Evolutionary conservation across 2,113 vertebrate species (phyloP).

Genomic region (Lamprologus sp.): DNA sequence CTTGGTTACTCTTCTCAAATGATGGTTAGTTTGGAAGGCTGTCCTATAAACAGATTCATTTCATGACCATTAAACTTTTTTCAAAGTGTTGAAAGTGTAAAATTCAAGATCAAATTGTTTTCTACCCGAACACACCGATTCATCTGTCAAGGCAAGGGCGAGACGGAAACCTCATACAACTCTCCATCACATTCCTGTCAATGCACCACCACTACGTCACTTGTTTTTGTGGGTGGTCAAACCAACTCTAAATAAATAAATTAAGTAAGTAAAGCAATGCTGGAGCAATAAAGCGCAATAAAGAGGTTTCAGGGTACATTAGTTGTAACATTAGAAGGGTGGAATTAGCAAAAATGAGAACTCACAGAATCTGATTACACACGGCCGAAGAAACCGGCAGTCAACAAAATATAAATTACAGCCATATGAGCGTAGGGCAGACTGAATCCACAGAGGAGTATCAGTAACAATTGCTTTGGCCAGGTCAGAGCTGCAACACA

Average conservation of each 20-base stretch:
- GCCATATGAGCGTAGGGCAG: constrained; percentile 45
- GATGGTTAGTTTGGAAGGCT: not conserved
- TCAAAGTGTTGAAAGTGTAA: constrained; percentile 8
- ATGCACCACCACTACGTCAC: constrained; percentile 44
- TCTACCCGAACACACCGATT: not conserved
- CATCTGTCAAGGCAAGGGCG: not conserved
- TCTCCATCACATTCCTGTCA: constrained; percentile 29
- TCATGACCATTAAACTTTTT: not conserved
- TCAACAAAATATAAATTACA: constrained; percentile 75
- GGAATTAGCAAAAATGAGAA: constrained; percentile 66
- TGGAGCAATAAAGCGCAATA: constrained; percentile 59
- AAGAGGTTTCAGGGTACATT: constrained; percentile 68
- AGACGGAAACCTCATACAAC: constrained; percentile 16
- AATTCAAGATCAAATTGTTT: not conserved
- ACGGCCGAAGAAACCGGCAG: constrained; percentile 42
- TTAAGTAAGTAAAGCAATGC: constrained; percentile 48
- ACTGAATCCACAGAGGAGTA: constrained; percentile 65
- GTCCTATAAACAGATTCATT: not conserved
- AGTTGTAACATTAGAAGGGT: constrained; percentile 64
- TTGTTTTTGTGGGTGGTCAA: constrained; percentile 53
- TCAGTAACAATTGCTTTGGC: constrained; percentile 73
- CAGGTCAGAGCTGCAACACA: constrained; percentile 56
- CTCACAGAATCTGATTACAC: constrained; percentile 62
- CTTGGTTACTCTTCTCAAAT: not conserved
- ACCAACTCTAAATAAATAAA: constrained; percentile 58